phyloP scores from a whole-genome alignment of 2,113 vertebrate genomes.

The Notiomystis cincta region DNA sequence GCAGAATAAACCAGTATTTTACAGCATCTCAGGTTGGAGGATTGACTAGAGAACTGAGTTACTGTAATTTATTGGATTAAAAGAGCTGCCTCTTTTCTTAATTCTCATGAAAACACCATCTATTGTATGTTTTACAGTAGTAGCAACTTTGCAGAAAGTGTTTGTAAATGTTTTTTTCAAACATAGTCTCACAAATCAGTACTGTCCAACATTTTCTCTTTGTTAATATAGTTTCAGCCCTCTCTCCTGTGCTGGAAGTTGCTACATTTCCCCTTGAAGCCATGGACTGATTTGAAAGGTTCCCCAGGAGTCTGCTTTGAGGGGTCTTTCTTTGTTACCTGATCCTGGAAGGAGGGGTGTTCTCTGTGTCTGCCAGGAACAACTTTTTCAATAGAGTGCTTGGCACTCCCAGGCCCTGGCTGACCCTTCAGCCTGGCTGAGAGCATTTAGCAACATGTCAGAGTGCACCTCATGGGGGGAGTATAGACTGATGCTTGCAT shows the following conservation, averaged over 20 bases:
- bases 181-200: neutral
- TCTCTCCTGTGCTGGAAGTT: neutral
- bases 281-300: neutral
- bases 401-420: slow-evolving; percentile 11
- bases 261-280: neutral
- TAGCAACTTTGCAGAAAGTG: neutral
- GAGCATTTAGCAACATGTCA: neutral
- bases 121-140: neutral
- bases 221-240: neutral
- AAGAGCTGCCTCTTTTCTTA: neutral
- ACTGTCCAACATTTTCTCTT: neutral
- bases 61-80: neutral
- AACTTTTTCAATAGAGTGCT: neutral
- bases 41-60: neutral
- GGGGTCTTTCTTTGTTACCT: slow-evolving; percentile 44
- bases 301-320: neutral
- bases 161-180: neutral
- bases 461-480: neutral
- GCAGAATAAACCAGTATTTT: neutral
- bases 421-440: slow-evolving; percentile 12
- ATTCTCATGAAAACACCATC: neutral
- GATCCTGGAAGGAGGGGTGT: neutral
- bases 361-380: slow-evolving; percentile 39
- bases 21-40: neutral
- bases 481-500: neutral